Evolutionary conservation across 2,797 vertebrate species (phyloP).

Genomic region (Rallus crepitans): DNA sequence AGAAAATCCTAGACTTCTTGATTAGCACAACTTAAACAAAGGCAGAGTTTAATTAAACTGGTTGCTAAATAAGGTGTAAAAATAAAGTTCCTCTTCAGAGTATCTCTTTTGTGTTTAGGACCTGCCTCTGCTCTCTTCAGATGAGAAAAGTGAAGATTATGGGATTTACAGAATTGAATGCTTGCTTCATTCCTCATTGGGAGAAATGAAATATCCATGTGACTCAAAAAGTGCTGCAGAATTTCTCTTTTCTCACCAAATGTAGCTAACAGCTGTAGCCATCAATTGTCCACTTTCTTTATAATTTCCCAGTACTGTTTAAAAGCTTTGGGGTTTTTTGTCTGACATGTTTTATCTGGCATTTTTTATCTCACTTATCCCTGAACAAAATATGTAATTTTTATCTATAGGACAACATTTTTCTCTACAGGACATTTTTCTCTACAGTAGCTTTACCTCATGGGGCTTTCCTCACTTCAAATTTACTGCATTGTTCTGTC

Average conservation of each 20-base stretch:
- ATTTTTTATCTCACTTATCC: background rate
- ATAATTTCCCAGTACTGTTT: background rate
- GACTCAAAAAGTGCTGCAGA: background rate
- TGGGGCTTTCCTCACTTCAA: background rate
- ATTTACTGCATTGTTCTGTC: background rate
- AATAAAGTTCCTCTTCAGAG: background rate
- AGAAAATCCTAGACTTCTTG: background rate
- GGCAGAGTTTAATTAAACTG: background rate
- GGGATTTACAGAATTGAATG: background rate
- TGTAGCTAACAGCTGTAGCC: background rate
- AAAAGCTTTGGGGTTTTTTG: background rate
- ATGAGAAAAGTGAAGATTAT: background rate
- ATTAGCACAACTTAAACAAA: background rate
- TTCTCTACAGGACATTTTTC: background rate
- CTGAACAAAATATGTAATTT: background rate
- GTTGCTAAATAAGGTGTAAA: background rate
- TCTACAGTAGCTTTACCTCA: background rate
- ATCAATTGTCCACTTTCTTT: background rate
- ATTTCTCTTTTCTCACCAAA: background rate
- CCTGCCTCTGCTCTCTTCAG: background rate
- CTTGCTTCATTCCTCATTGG: background rate
- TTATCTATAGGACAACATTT: background rate
- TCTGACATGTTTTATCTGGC: background rate
- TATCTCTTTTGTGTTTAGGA: background rate
- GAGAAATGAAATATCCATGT: background rate